Evolutionary conservation across 1,140 invertebrate species (phyloP).

Genomic region (Phocides pigmalion): DNA sequence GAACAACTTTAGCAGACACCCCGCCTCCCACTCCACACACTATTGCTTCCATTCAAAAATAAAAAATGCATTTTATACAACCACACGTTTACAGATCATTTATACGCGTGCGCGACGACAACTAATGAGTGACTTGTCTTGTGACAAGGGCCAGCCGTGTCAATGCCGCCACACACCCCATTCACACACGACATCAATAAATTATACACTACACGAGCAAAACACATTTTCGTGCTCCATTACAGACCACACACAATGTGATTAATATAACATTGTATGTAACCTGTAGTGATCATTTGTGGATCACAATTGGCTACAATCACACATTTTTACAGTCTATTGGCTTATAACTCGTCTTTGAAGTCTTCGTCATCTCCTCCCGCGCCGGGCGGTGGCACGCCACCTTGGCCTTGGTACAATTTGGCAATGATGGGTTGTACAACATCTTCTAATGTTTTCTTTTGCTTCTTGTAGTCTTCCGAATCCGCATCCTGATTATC

Average conservation of each 20-base stretch:
- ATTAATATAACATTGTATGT: conserved; percentile 28
- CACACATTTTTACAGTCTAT: conserved; percentile 63
- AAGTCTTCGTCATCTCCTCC: conserved; percentile 91
- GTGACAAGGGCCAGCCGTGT: conserved; percentile 31
- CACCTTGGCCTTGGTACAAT: conserved; percentile 94
- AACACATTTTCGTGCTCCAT: conserved; percentile 58
- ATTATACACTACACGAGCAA: conserved; percentile 76
- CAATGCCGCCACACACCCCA: conserved; percentile 41
- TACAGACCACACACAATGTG: conserved; percentile 49
- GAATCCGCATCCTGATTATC: conserved; percentile 96
- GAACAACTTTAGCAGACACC: conserved; percentile 44
- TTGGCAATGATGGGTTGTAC: conserved; percentile 99
- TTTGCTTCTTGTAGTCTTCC: conserved; percentile 97
- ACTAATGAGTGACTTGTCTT: conserved; percentile 23
- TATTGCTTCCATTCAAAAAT: conserved; percentile 64
- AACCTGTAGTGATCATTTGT: conserved; percentile 49
- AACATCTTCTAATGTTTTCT: conserved; percentile 97
- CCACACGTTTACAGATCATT: conserved; percentile 39
- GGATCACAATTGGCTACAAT: conserved; percentile 67
- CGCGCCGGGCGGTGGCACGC: conserved; percentile 88
- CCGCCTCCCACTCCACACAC: conserved; percentile 45
- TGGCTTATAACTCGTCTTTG: conserved; percentile 93
- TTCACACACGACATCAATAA: conserved; percentile 62
- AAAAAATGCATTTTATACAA: conserved; percentile 73
- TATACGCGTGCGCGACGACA: conserved; percentile 44